Percentiles rank a stretch among this genome's conserved stretches.
Evolutionary conservation across 2,797 vertebrate species (phyloP).

Genomic region (Pangasius larnaudii): DNA sequence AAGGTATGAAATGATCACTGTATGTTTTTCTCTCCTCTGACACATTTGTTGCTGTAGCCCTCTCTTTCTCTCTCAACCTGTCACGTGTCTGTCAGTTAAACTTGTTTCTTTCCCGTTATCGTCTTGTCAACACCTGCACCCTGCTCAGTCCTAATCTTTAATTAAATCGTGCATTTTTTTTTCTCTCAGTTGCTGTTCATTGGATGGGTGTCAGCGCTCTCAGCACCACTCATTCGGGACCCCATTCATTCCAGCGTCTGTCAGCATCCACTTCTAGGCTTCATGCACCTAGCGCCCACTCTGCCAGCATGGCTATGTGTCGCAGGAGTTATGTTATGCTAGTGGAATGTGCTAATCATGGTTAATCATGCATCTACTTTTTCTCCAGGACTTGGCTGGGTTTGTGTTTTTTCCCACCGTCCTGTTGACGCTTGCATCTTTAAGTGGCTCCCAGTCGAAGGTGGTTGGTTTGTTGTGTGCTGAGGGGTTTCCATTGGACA

Average conservation of each 20-base stretch:
- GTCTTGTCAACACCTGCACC: constrained; percentile 45
- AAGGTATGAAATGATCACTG: constrained; percentile 36
- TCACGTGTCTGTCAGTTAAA: constrained; percentile 37
- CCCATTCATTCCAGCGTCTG: constrained; percentile 33
- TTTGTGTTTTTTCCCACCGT: constrained; percentile 6
- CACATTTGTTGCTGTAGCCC: constrained; percentile 2
- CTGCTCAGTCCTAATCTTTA: constrained; percentile 36
- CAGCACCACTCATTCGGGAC: constrained; percentile 19
- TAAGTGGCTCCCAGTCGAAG: constrained; percentile 4
- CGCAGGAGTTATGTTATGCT: background rate
- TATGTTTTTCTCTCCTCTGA: constrained; percentile 30
- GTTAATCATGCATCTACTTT: background rate
- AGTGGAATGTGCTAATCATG: constrained; percentile 4
- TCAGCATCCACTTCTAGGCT: constrained; percentile 30
- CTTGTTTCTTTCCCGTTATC: constrained; percentile 39
- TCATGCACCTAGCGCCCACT: constrained; percentile 10
- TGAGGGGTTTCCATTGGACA: background rate
- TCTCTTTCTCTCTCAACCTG: constrained; percentile 8
- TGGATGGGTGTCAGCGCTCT: constrained; percentile 31
- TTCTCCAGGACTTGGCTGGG: background rate
- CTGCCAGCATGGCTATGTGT: background rate
- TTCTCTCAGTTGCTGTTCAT: background rate
- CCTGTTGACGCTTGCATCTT: background rate
- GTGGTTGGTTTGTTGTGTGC: constrained; percentile 31
- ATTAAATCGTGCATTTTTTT: constrained; percentile 38